Percentiles rank a stretch among this genome's conserved stretches.
phyloP scores from a whole-genome alignment of 2,113 vertebrate genomes.

The Bos indicus region DNA sequence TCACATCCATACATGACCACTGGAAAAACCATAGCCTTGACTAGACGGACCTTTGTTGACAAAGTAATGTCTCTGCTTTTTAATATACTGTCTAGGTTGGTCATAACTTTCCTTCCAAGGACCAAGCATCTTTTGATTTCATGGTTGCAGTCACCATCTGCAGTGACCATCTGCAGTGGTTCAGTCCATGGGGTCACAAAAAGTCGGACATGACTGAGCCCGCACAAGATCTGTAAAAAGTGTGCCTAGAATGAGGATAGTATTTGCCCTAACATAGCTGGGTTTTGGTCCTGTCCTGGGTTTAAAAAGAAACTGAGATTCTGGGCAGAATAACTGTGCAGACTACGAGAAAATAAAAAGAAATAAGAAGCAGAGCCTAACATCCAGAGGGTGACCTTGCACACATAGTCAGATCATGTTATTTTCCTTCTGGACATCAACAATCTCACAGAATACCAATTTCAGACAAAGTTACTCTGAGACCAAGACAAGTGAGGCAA shows the following conservation, averaged over 20 bases:
- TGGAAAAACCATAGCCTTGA: background rate
- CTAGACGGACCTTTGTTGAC: accelerated
- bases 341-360: background rate
- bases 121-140: background rate
- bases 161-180: background rate
- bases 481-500: background rate
- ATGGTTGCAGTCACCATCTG: background rate
- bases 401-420: background rate
- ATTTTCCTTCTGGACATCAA: background rate
- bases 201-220: background rate
- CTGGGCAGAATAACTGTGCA: background rate
- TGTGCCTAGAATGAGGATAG: background rate
- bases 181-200: background rate
- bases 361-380: background rate
- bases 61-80: background rate
- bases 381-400: background rate
- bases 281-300: background rate
- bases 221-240: background rate
- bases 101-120: background rate
- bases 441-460: background rate
- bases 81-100: background rate
- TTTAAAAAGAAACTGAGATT: background rate
- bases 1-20: background rate
- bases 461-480: background rate
- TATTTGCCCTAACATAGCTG: background rate